Conservation (phyloP, 2,797 vertebrate genomes). For the Meda fulgida region DNA sequence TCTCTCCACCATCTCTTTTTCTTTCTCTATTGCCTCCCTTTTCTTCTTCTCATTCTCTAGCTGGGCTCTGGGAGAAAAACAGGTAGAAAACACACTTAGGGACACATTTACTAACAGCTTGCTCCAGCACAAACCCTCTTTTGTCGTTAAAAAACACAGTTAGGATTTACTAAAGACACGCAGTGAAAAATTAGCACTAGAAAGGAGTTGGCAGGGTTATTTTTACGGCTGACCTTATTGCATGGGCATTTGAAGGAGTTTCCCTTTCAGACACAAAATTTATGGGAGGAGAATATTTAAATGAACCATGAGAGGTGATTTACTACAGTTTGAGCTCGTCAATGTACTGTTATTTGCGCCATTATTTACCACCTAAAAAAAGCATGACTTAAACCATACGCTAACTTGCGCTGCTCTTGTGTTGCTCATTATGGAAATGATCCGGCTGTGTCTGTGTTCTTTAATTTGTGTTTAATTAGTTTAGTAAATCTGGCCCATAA, state of each 20-base stretch:
- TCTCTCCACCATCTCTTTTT: conserved; percentile 89
- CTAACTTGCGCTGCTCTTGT: no score
- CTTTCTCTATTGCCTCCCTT: conserved; percentile 88
- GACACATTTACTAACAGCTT: no score
- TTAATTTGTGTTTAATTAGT: background rate
- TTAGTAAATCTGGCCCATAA: background rate
- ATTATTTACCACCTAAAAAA: background rate
- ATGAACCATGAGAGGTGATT: no score
- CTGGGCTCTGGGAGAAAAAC: conserved; percentile 84
- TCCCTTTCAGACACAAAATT: no score
- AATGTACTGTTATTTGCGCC: background rate
- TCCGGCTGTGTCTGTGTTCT: background rate
- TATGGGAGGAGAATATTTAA: no score
- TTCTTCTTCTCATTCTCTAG: conserved; percentile 91
- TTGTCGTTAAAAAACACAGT: background rate
- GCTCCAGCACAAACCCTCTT: background rate
- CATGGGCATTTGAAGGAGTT: no score
- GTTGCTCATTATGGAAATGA: no score
- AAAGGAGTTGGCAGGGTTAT: no score
- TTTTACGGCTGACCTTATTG: no score
- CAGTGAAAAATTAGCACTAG: no score
- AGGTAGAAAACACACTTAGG: background rate
- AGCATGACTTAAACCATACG: no score
- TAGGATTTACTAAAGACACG: background rate
- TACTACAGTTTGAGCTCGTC: background rate